Percentiles rank a stretch among this genome's conserved stretches.
Evolutionary conservation across 1,140 invertebrate species (phyloP).

Genomic region (Drosophila equinoxialis): DNA sequence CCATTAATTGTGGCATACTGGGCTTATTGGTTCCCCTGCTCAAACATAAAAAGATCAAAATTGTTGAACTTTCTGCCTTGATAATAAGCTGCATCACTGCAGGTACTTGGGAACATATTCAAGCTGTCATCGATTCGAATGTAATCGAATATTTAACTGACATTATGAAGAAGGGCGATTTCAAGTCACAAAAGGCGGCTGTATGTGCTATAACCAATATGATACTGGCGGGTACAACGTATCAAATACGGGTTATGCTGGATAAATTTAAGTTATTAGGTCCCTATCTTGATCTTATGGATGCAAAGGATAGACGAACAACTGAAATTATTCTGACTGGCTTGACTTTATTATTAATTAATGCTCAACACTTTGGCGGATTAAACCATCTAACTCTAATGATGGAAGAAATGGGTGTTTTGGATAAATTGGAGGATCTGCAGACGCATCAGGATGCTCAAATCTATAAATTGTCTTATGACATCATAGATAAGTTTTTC

Average conservation of each 20-base stretch:
- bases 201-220: neutral
- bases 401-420: neutral
- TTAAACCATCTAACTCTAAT: neutral
- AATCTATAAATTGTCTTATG: neutral
- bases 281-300: neutral
- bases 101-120: neutral
- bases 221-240: neutral
- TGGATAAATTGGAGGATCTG: slow-evolving; percentile 1
- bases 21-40: neutral
- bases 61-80: neutral
- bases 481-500: neutral
- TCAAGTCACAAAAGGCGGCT: neutral
- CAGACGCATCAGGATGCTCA: neutral
- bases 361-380: neutral
- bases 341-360: neutral
- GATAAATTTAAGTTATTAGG: neutral
- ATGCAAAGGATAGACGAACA: neutral
- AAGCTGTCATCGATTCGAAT: neutral
- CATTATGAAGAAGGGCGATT: neutral
- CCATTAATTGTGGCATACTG: neutral
- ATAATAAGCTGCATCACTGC: neutral
- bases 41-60: neutral
- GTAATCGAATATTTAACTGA: neutral
- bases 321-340: neutral
- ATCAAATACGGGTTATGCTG: neutral